Conservation (phyloP, 92 coral and sea anemone species). For the Scolanthus callimorphus region DNA sequence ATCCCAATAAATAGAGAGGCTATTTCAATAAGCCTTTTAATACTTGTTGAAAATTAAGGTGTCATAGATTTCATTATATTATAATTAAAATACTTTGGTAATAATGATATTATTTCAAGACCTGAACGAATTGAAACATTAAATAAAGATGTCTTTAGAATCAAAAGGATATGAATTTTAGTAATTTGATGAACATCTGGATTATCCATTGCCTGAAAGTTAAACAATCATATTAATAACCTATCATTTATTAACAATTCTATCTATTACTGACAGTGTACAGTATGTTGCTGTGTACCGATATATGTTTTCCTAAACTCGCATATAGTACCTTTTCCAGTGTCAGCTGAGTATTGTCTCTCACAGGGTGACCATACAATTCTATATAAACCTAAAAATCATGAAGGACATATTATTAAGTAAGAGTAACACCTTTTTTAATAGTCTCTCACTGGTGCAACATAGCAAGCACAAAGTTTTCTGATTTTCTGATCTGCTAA, state of each 20-base stretch:
- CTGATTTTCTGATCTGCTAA: too few species aligned
- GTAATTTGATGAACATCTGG: constrained; percentile 59
- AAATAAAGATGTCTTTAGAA: not conserved
- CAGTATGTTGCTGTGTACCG: too few species aligned
- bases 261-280: not conserved
- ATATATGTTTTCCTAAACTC: too few species aligned
- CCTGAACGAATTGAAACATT: too few species aligned
- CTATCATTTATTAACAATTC: not conserved
- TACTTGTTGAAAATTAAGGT: too few species aligned
- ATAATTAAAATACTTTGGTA: not conserved
- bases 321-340: constrained; percentile 49
- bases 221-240: not conserved
- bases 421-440: too few species aligned
- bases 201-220: constrained; percentile 81
- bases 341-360: constrained; percentile 41
- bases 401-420: too few species aligned
- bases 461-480: too few species aligned
- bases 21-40: constrained; percentile 52
- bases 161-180: constrained; percentile 90
- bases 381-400: constrained; percentile 70
- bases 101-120: not conserved
- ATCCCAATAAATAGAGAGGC: constrained; percentile 72
- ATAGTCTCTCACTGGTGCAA: too few species aligned
- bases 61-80: too few species aligned
- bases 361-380: constrained; percentile 45